These are phyloP conservation scores for Octonoba sinensis DNA, from an alignment of 2,888 invertebrate genomes.

Conservation along the genomic window DNA sequence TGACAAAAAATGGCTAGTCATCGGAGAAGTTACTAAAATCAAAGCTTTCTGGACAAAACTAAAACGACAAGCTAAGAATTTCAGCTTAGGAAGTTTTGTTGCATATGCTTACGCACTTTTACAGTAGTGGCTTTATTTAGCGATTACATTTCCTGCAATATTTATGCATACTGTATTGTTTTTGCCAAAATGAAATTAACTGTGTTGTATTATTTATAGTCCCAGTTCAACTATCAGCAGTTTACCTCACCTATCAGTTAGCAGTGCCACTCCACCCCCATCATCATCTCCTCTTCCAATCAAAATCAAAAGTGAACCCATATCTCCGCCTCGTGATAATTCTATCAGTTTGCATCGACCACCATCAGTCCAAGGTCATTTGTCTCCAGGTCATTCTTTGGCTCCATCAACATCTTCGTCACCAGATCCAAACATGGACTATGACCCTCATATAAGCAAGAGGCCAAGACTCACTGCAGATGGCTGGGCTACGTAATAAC, in stretches of 20 bases:
- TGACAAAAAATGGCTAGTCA: no score
- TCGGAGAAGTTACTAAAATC: no score
- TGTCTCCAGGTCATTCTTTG: constrained; percentile 73
- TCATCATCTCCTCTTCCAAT: constrained; percentile 81
- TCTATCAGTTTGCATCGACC: constrained; percentile 76
- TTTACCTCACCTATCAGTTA: constrained; percentile 67
- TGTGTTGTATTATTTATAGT: constrained; percentile 23
- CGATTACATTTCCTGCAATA: no score
- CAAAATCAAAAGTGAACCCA: constrained; percentile 94
- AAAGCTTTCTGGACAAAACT: no score
- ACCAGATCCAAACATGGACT: constrained; percentile 69
- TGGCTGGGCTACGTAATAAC: constrained; percentile 78
- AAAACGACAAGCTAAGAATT: no score
- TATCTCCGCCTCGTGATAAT: constrained; percentile 88
- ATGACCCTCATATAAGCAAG: constrained; percentile 77
- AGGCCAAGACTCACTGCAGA: constrained; percentile 85
- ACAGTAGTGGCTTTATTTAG: no score
- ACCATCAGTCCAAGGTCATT: constrained; percentile 69
- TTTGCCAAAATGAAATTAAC: no score
- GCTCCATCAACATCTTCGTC: constrained; percentile 78
- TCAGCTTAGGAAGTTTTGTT: no score
- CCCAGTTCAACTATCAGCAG: constrained; percentile 62
- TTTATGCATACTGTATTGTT: no score
- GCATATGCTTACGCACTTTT: no score
- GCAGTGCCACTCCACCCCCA: constrained; percentile 67